Conservation (phyloP, 2,797 vertebrate genomes). For the Aulostomus chinensis region DNA sequence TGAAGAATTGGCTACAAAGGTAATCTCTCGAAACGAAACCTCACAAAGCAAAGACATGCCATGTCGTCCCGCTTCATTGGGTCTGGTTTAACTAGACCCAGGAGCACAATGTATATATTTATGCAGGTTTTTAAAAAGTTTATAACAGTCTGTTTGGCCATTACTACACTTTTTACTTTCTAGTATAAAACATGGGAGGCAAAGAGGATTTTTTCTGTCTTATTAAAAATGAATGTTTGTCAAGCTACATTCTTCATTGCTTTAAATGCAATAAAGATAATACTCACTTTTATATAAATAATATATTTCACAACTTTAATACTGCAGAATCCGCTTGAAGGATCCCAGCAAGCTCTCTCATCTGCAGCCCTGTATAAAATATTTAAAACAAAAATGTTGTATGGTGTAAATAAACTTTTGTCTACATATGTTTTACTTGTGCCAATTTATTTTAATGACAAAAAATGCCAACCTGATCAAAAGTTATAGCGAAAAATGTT, state of each 20-base stretch:
- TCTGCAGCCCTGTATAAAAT: slow-evolving; percentile 99
- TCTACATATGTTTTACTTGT: slow-evolving; percentile 99
- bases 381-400: slow-evolving; percentile 99
- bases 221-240: slow-evolving; percentile 99
- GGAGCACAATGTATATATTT: slow-evolving; percentile 99
- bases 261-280: slow-evolving; percentile 99
- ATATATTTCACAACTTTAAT: slow-evolving; percentile 99
- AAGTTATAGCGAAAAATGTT: slow-evolving; percentile 86
- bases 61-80: slow-evolving; percentile 98
- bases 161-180: slow-evolving; percentile 99
- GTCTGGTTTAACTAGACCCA: slow-evolving; percentile 97
- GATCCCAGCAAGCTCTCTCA: slow-evolving; percentile 96
- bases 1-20: slow-evolving; percentile 93
- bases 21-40: slow-evolving; percentile 95
- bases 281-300: slow-evolving; percentile 99
- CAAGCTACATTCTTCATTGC: slow-evolving; percentile 99
- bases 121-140: slow-evolving; percentile 99
- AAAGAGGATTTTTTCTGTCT: slow-evolving; percentile 96
- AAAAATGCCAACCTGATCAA: slow-evolving; percentile 84
- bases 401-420: slow-evolving; percentile 99
- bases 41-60: slow-evolving; percentile 94
- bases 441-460: slow-evolving; percentile 95
- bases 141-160: slow-evolving; percentile 99
- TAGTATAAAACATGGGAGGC: slow-evolving; percentile 94
- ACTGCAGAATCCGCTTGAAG: slow-evolving; percentile 99